These are phyloP conservation scores for Cyclopterus lumpus DNA, from an alignment of 2,797 vertebrate genomes.

Conservation along the genomic window DNA sequence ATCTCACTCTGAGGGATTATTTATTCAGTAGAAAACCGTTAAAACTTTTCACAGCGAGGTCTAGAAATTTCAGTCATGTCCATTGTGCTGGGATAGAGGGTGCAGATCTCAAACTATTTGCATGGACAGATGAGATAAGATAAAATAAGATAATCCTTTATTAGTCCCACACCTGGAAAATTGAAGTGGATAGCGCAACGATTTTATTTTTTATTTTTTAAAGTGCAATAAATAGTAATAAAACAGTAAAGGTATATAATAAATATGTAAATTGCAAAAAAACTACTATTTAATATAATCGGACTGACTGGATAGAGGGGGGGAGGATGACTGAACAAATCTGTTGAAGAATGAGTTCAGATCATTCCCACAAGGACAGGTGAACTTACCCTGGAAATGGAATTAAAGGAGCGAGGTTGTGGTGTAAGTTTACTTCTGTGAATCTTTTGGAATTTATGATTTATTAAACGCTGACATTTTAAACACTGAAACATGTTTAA, in stretches of 20 bases:
- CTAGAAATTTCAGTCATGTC: not conserved
- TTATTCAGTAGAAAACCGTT: not conserved
- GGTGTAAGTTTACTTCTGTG: not conserved
- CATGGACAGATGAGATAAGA: not conserved
- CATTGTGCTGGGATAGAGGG: not conserved
- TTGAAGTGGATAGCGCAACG: too few species aligned
- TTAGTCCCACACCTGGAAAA: too few species aligned
- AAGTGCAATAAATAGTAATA: too few species aligned
- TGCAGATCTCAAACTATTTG: not conserved
- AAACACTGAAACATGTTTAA: not conserved
- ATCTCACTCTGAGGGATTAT: not conserved
- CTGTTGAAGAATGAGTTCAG: too few species aligned
- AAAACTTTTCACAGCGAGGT: not conserved
- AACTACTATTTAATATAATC: too few species aligned
- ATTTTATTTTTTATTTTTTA: too few species aligned
- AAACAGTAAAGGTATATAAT: too few species aligned
- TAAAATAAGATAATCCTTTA: too few species aligned
- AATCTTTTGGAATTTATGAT: not conserved
- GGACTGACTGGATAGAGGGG: too few species aligned
- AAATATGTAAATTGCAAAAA: too few species aligned
- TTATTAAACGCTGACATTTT: too few species aligned
- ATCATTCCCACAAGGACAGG: not conserved
- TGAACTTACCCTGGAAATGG: not conserved
- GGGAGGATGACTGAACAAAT: too few species aligned
- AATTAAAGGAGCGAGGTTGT: not conserved